A percentile compares a stretch with the other conserved stretches of the same genome.
phyloP scores from a whole-genome alignment of 2,888 invertebrate genomes.

The Crocallis elinguaria region DNA sequence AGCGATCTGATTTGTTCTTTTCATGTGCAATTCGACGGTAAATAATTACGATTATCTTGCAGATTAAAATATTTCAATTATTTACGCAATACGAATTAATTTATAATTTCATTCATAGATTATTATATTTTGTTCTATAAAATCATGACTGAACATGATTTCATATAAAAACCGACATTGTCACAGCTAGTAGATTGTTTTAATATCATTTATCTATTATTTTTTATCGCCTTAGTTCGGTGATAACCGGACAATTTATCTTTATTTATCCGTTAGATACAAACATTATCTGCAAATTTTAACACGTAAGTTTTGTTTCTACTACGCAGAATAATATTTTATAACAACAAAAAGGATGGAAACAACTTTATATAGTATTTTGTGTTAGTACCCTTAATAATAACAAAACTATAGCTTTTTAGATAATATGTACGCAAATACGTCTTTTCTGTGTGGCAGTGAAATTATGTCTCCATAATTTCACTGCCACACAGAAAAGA shows the following conservation, averaged over 20 bases:
- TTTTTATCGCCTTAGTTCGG: not conserved
- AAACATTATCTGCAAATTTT: not conserved
- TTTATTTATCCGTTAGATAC: constrained; percentile 8
- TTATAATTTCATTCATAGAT: not conserved
- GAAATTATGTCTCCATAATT: no score
- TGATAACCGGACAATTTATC: not conserved
- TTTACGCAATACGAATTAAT: not conserved
- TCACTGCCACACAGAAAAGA: no score
- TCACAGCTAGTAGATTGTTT: not conserved
- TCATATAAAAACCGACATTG: not conserved
- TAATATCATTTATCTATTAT: not conserved
- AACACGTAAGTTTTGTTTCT: not conserved
- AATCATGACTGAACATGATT: not conserved
- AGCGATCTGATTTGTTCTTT: not conserved
- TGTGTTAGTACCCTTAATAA: no score
- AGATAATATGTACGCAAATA: no score
- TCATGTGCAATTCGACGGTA: no score
- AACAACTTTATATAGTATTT: no score
- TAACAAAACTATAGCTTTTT: no score
- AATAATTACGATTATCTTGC: not conserved
- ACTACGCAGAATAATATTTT: no score
- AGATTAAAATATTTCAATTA: not conserved
- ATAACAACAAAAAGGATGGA: no score
- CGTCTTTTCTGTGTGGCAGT: no score
- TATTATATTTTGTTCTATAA: not conserved